Conservation (phyloP, 1,140 invertebrate species). For the Spodoptera frugiperda region DNA sequence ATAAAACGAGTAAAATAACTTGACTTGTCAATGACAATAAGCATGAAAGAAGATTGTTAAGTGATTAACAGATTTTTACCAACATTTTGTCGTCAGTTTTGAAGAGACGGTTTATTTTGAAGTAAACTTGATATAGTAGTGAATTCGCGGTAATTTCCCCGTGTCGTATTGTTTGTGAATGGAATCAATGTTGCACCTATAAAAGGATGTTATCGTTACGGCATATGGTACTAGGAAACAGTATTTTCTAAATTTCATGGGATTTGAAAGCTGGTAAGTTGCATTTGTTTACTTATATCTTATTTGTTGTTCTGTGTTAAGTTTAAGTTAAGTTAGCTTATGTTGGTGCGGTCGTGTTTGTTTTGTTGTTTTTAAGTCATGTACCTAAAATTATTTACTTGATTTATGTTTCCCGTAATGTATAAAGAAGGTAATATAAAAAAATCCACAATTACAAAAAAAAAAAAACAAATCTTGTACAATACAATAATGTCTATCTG, state of each 20-base stretch:
- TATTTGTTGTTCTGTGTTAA: not conserved
- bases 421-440: too few relatives aligned
- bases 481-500: too few relatives aligned
- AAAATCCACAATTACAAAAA: too few relatives aligned
- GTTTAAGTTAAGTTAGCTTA: slow-evolving; percentile 6
- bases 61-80: slow-evolving; percentile 48
- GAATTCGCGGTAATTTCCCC: slow-evolving; percentile 63
- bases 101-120: slow-evolving; percentile 40
- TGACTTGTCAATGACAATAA: slow-evolving; percentile 59
- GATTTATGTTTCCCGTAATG: too few relatives aligned
- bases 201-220: slow-evolving; percentile 65
- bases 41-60: slow-evolving; percentile 56
- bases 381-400: too few relatives aligned
- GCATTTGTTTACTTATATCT: not conserved
- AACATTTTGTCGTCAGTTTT: not conserved
- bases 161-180: slow-evolving; percentile 63
- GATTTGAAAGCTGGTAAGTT: slow-evolving; percentile 41
- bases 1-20: slow-evolving; percentile 54
- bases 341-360: not conserved
- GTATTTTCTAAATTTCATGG: slow-evolving; percentile 41
- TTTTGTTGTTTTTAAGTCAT: not conserved
- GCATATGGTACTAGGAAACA: slow-evolving; percentile 28
- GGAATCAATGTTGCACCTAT: slow-evolving; percentile 58
- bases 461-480: too few relatives aligned
- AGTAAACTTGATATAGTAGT: slow-evolving; percentile 56